Evolutionary conservation across 2,113 vertebrate species (phyloP).

Genomic region (Leucoraja erinaceus): DNA sequence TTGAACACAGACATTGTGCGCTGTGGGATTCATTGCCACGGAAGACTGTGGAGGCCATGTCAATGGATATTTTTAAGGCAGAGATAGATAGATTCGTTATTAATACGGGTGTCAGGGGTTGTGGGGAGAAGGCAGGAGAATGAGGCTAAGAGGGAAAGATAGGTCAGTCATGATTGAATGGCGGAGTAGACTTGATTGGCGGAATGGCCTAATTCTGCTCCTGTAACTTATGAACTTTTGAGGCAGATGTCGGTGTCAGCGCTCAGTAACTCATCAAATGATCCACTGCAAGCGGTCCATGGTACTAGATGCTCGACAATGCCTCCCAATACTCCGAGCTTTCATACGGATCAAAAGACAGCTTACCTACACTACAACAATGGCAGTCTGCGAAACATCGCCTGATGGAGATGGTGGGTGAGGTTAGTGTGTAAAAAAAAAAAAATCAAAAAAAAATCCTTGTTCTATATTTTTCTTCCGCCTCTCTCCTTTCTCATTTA

Average conservation of each 20-base stretch:
- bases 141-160: too few relatives aligned
- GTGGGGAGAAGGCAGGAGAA: too few relatives aligned
- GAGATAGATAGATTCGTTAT: too few relatives aligned
- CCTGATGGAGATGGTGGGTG: not conserved
- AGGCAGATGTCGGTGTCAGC: not conserved
- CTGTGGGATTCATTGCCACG: too few relatives aligned
- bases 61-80: too few relatives aligned
- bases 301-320: not conserved
- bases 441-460: not conserved
- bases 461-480: not conserved
- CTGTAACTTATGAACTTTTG: not conserved
- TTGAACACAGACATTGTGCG: too few relatives aligned
- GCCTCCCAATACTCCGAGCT: not conserved
- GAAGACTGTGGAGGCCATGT: too few relatives aligned
- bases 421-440: not conserved
- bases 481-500: not conserved
- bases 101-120: too few relatives aligned
- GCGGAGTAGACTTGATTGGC: too few relatives aligned
- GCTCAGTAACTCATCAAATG: not conserved
- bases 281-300: conserved; percentile 20
- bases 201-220: too few relatives aligned
- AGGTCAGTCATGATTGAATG: too few relatives aligned
- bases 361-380: not conserved
- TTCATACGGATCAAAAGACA: not conserved
- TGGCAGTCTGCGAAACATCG: not conserved